Evolutionary conservation across 2,888 invertebrate species (phyloP), one percentile per base, ranked within the genome.

Genomic region (Tetramorium bicarinatum): DNA sequence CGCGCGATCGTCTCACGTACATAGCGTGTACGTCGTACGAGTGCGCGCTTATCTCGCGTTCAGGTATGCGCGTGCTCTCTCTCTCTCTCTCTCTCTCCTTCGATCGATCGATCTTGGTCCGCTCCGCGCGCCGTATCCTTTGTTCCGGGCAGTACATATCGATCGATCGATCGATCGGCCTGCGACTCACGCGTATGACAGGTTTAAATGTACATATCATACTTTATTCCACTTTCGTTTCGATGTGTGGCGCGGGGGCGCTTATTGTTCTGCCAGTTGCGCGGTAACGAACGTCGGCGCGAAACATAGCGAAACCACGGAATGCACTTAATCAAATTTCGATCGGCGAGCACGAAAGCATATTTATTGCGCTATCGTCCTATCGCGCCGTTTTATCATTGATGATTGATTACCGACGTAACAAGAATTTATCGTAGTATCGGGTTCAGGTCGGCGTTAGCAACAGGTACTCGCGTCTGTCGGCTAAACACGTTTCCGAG

Each of bases 341-440:
- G 61, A 80, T 84, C 84, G 85, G 44, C 75, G 38, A 38, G 79
- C 66, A 34, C 69, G 80, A 62, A 83, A 77, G 83, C 84, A 89
- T 89, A 89, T 88, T 89, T 88, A 88, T 89, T 88, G 84, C 54
- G 69, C 69, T 67, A 77, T 77, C 77, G 80, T 85, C 85, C 76
- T 87, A 85, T 88, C 85, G 83, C 83, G 77, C 47, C 89, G 87
- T 90, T 89, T 88, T 86, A 90, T 89, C 89, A 87, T 76, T 85
- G 64, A 62, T 79, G 87, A 90, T 89, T 89, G 87, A 90, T 90
- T 85, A 89, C 59, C 77, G 82, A 83, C 82, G 84, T 83, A 90
- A 86, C 87, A 87, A 90, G 87, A 90, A 88, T 90, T 90, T 90
- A 89, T 90, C 83, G 88, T 80, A 80, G 79, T 89, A 90, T 89